Evolutionary conservation across 2,888 invertebrate genomes (phyloP), one percentile per base, ranked within the genome.

Genomic region (Leptinotarsa rubiginosa): DNA sequence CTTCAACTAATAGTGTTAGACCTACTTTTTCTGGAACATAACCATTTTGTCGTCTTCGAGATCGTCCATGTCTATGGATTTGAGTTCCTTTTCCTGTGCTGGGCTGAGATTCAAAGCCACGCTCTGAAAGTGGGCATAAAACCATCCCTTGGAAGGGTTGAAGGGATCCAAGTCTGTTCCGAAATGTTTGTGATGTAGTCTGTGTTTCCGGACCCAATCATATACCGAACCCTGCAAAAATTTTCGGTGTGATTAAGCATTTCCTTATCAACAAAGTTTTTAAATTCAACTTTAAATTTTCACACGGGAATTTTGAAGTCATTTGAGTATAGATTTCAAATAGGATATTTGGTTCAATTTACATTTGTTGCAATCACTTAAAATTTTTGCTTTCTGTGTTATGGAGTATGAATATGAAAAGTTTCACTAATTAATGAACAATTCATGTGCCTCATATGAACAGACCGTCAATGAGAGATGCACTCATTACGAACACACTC

Each of bases 131-230:
- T 98, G 97, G 1, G 96, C 91, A 85, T 94, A 93, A 76, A 94
- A 86, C 85, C 97, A 96, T 5, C 97, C 96, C 80, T 92, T 92
- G 2, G 90, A 91, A 82, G 93, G 92, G 85, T 96, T 93, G 86
- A 92, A 96, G 0, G 96, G 96, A 86, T 97, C 97, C 69, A 92
- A 90, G 50, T 93, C 92, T 0, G 95, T 94, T 16, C 92, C 93
- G 77, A 93, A 94, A 84, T 92, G 91, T 73, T 92, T 91, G 86
- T 97, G 97, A 82, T 97, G 96, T 15, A 96, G 88, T 69, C 96
- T 91, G 87, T 97, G 97, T 76, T 92, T 89, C 71, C 92, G 89
- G 0, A 95, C 95, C 96, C 96, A 97, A 81, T 94, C 92, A 87
- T 95, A 95, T 81, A 97, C 93, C 16, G 94, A 88, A 75, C 96